Evolutionary conservation across 2,888 invertebrate species (phyloP).

Genomic region (Caenorhabditis imperialis): DNA sequence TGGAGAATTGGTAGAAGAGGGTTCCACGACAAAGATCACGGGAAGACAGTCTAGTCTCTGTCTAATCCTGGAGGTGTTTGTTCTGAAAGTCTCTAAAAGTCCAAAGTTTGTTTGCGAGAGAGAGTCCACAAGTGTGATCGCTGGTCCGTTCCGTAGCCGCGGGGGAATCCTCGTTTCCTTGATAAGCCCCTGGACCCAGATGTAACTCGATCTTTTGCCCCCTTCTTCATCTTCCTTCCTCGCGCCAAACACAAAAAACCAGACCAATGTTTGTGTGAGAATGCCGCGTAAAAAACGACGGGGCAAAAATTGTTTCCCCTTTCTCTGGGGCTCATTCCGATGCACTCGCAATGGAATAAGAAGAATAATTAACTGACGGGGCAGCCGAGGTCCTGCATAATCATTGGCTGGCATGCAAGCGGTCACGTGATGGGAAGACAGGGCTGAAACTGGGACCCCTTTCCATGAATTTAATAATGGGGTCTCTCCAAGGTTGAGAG

Average conservation of each 20-base stretch:
- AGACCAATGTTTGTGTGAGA: slow-evolving; percentile 32
- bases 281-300: too few species aligned
- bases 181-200: slow-evolving; percentile 19
- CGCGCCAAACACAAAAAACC: slow-evolving; percentile 8
- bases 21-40: too few species aligned
- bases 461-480: too few species aligned
- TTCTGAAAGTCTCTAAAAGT: too few species aligned
- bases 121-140: too few species aligned
- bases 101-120: too few species aligned
- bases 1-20: too few species aligned
- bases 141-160: slow-evolving; percentile 10
- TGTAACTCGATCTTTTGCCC: slow-evolving; percentile 44
- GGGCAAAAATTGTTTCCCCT: slow-evolving; percentile 44
- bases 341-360: slow-evolving; percentile 39
- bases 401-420: slow-evolving; percentile 45
- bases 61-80: too few species aligned
- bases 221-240: slow-evolving; percentile 32
- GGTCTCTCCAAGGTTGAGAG: too few species aligned
- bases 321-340: slow-evolving; percentile 1
- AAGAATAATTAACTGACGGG: slow-evolving; percentile 49
- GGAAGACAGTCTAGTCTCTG: background rate
- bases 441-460: too few species aligned
- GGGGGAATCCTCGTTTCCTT: slow-evolving; percentile 10
- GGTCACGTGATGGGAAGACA: too few species aligned
- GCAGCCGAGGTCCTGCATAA: slow-evolving; percentile 26